A percentile compares a stretch with the other conserved stretches of the same genome.
Conservation (phyloP, 2,797 vertebrate species). For the Clarias platycephalus region DNA sequence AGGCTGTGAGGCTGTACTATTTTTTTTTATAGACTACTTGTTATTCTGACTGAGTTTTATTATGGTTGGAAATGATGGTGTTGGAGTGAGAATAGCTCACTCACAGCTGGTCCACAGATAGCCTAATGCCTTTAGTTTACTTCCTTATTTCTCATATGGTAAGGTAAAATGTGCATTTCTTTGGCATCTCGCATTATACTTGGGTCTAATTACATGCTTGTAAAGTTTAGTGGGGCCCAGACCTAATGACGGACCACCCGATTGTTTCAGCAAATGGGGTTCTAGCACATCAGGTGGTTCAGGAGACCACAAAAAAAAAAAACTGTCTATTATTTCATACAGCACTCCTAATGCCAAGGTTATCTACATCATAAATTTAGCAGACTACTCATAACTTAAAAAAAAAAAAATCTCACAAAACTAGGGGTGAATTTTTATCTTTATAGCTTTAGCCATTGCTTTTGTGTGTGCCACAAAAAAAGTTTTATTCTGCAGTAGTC, state of each 20-base stretch:
- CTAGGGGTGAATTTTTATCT: constrained; percentile 13
- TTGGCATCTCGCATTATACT: constrained; percentile 50
- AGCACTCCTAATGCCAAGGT: constrained; percentile 27
- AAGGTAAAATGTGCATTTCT: constrained; percentile 52
- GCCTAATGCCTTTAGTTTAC: constrained; percentile 32
- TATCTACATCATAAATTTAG: constrained; percentile 37
- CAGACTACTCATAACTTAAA: constrained; percentile 27
- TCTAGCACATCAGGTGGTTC: constrained; percentile 48
- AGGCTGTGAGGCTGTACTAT: constrained; percentile 24
- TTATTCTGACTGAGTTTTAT: constrained; percentile 53
- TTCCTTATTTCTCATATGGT: constrained; percentile 43
- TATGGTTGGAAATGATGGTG: constrained; percentile 47
- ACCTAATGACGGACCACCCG: constrained; percentile 60
- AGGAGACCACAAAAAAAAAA: constrained; percentile 35
- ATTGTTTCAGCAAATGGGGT: constrained; percentile 47
- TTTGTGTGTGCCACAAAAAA: not conserved
- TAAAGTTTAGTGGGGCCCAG: constrained; percentile 50
- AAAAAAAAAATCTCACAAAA: not conserved
- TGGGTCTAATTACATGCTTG: constrained; percentile 57
- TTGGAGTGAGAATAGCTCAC: constrained; percentile 44
- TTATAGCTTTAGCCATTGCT: constrained; percentile 7
- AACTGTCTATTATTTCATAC: constrained; percentile 43
- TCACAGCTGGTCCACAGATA: constrained; percentile 58
- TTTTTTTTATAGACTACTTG: constrained; percentile 52
- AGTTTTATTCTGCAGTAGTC: constrained; percentile 22